Evolutionary conservation across 2,113 vertebrate species (phyloP), one percentile per base, ranked within the genome.

Genomic region (Barbus barbus): DNA sequence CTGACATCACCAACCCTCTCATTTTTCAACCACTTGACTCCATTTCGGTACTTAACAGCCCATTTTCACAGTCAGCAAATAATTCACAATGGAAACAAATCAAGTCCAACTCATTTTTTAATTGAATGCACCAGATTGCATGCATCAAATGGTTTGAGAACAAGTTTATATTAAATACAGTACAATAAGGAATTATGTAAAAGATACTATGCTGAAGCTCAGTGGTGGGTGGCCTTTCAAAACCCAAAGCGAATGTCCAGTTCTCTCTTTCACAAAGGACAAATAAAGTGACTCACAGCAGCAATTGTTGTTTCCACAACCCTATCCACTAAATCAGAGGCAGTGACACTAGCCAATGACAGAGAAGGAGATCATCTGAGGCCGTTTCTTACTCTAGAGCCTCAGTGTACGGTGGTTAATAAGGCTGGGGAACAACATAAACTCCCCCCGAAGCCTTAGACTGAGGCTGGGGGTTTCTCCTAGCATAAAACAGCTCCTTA

Each of bases 401-500:
- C 20, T 61, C 22, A 0, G 28, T 77, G 22, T 78, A 33, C 3
- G 9, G 28, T 12, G 9, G 46, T 76, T 56, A 26, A 61, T 78
- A 44, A 58, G 36, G 36, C 56, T 44, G 31, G 22, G 14, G 33
- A 16, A 78, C 31, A 36, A 33, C 28, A 58, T 78, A 78, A 24
- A 76, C 28, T 53, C 9, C 2, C 12, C 13, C 51, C 26, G 33
- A 60, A 58, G 28, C 33, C 56, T 11, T 24, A 26, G 51, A 38
- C 14, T 6, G 9, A 61, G 22, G 36, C 12, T 44, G 36, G 14
- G 36, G 76, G 22, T 26, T 78, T 61, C 53, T 60, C 24, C 56
- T 26, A 78, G 76, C n/a, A 78, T 78, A 41, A 63, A 78, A 78
- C 36, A 41, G 16, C 56, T 78, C 24, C 33, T 77, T 61, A 78